Base-by-base conservation (phyloP, 2,113 vertebrate species). In the Kryptolebias marmoratus region DNA sequence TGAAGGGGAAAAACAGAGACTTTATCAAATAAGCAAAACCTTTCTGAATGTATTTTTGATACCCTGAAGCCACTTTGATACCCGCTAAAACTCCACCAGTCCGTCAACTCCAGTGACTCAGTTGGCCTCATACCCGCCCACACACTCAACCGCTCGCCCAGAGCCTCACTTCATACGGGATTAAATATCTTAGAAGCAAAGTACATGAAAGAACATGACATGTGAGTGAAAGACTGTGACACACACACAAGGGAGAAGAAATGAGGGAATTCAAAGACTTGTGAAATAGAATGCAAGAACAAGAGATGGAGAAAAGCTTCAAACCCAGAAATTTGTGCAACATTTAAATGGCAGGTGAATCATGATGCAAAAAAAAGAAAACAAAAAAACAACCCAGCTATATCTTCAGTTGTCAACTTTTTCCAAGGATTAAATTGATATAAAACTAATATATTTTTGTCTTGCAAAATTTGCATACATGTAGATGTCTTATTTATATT, bases 151-250 rank as follows among this genome's bases (percentile, higher is more conserved):
- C 44, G 31, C 15, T 54, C 31, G 27, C 66, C 68, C 56, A 71
- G 65, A 55, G 63, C 42, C 18, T 68, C 44, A 49, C 63, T 67
- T 75, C 71, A 62, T 68, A 77, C 56, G 44, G 62, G 75, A 58
- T 77, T 31, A 82, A 77, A 81, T 55, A 75, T 72, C 48, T 82
- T 63, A 55, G 31, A 73, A 79, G 71, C 68, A 50, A 77, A 82
- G 12, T 45, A 76, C 82, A 71, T 85, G 60, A 81, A 85, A 77
- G 60, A 73, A 47, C 36, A 42, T 63, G 75, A 79, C 72, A 71
- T 68, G 54, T 58, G 47, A 83, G 63, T 76, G 63, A 85, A 72
- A 75, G 50, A 59, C 73, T 64, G 68, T 22, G 47, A 80, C 68
- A 74, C 15, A 6, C 64, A 71, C 75, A 59, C 67, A 22, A 39